These are phyloP conservation scores for Dolichoris vasculosae DNA, from an alignment of 1,140 invertebrate genomes.

Conservation along the genomic window DNA sequence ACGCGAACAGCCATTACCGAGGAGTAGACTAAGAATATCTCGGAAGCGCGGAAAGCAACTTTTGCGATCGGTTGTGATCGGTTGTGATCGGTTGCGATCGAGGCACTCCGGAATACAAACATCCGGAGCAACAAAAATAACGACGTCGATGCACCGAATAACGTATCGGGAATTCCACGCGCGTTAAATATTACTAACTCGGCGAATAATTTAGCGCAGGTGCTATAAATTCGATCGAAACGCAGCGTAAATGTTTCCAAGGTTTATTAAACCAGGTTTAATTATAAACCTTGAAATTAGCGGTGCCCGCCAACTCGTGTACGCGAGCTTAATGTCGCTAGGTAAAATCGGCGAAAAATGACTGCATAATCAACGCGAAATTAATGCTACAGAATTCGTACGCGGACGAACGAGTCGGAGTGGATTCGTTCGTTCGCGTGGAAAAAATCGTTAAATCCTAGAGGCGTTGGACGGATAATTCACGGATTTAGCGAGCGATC, in stretches of 20 bases:
- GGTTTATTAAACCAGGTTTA: background rate
- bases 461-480: slow-evolving; percentile 44
- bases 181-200: background rate
- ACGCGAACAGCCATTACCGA: background rate
- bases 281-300: background rate
- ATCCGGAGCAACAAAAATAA: background rate
- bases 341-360: slow-evolving; percentile 35
- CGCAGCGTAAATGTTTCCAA: background rate
- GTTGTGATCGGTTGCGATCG: too few species aligned
- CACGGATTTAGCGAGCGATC: slow-evolving; percentile 10
- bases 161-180: background rate
- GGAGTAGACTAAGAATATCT: too few species aligned
- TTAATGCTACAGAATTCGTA: slow-evolving; percentile 1
- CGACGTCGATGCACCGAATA: background rate
- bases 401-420: background rate
- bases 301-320: background rate
- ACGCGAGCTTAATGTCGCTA: background rate
- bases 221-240: background rate
- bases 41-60: too few species aligned
- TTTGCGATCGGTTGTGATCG: too few species aligned
- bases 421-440: slow-evolving; percentile 57
- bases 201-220: background rate
- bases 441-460: slow-evolving; percentile 60
- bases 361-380: slow-evolving; percentile 41
- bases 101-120: background rate